These are phyloP conservation scores for Drosophila pegasa DNA, from an alignment of 2,888 invertebrate species.

Conservation along the genomic window DNA sequence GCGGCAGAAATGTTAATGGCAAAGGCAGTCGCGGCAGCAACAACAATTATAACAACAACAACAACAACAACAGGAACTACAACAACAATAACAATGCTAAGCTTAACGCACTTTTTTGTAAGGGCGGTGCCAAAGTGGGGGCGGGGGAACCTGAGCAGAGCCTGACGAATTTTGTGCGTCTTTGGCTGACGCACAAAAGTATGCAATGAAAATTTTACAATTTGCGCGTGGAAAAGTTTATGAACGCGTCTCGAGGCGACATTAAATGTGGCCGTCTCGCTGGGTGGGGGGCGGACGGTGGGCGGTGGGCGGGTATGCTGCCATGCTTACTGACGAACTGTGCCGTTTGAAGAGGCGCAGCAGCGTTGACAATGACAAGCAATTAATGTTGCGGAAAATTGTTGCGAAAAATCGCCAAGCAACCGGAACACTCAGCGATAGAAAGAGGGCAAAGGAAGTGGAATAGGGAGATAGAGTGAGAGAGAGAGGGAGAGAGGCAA, in stretches of 20 bases:
- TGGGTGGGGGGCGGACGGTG: not conserved
- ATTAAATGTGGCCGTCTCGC: conserved; percentile 51
- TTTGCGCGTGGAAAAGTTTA: conserved; percentile 72
- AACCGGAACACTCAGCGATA: conserved; percentile 34
- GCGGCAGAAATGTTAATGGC: conserved; percentile 64
- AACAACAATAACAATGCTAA: conserved; percentile 11
- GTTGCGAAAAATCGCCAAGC: conserved; percentile 56
- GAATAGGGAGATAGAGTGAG: not conserved
- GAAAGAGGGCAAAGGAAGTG: not conserved
- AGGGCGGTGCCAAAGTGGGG: not conserved
- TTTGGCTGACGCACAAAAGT: conserved; percentile 57
- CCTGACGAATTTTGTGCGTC: conserved; percentile 40
- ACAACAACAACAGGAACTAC: conserved; percentile 7
- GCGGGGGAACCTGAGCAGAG: not conserved
- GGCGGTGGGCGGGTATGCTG: not conserved
- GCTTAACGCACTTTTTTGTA: conserved; percentile 40
- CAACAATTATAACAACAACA: conserved; percentile 19
- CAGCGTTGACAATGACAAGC: conserved; percentile 66
- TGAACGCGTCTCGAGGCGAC: conserved; percentile 65
- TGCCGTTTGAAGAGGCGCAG: conserved; percentile 16
- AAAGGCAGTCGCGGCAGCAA: conserved; percentile 25
- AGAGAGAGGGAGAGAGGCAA: not conserved
- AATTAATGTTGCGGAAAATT: conserved; percentile 72
- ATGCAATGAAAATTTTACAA: conserved; percentile 74
- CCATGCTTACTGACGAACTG: not conserved